These are phyloP conservation scores for Drymonia ruficornis DNA, from an alignment of 2,888 invertebrate genomes.

Conservation along the genomic window DNA sequence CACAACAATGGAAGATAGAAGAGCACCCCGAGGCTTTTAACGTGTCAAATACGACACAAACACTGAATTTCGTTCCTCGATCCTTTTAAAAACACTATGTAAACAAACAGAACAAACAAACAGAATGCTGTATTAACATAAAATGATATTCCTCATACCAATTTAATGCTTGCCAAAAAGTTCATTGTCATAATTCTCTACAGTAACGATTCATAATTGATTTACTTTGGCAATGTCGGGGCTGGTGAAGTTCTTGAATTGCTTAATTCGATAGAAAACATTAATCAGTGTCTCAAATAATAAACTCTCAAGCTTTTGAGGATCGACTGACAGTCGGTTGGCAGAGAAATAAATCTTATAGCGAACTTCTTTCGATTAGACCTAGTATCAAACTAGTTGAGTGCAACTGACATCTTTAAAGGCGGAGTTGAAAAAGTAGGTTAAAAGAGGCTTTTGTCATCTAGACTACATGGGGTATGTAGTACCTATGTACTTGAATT, in stretches of 20 bases:
- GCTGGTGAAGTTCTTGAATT: not conserved
- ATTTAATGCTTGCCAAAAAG: no score
- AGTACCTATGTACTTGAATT: constrained; percentile 11
- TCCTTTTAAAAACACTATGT: no score
- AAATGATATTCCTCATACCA: no score
- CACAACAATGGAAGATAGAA: no score
- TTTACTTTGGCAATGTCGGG: not conserved
- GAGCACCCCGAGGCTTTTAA: no score
- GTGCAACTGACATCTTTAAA: constrained; percentile 40
- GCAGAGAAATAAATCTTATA: constrained; percentile 28
- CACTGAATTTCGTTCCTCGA: no score
- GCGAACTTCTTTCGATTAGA: constrained; percentile 26
- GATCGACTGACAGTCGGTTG: constrained; percentile 14
- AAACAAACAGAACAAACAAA: no score
- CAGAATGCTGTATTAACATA: no score
- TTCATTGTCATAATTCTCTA: no score
- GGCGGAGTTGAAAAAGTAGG: constrained; percentile 47
- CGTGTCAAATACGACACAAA: no score
- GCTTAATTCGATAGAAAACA: constrained; percentile 3
- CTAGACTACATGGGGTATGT: constrained; percentile 10
- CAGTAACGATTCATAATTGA: no score
- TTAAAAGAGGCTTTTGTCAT: constrained; percentile 47
- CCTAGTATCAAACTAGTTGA: constrained; percentile 29
- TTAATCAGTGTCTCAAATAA: constrained; percentile 16
- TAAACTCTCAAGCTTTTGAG: constrained; percentile 12